Conservation (phyloP, 2,797 vertebrate genomes). For the Sebastes itinus region DNA sequence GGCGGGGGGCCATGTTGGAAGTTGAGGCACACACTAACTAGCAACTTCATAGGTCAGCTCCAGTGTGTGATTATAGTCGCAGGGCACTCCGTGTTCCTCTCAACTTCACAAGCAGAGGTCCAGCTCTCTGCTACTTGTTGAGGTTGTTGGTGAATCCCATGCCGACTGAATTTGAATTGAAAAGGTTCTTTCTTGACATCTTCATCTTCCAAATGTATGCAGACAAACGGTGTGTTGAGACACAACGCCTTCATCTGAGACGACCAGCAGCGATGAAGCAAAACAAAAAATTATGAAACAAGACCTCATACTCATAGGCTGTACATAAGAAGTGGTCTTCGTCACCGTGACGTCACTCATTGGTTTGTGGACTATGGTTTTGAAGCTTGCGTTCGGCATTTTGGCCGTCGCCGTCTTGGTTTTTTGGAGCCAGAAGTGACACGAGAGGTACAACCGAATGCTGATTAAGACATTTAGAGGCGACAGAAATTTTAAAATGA, state of each 20-base stretch:
- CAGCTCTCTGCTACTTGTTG: not conserved
- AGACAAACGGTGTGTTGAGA: not conserved
- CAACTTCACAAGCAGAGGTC: not conserved
- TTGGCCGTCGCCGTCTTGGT: rapidly evolving
- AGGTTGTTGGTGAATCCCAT: slow-evolving; percentile 16
- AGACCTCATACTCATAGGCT: not conserved
- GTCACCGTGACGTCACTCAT: not conserved
- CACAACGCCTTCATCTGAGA: not conserved
- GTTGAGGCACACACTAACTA: slow-evolving; percentile 4
- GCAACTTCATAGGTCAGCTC: slow-evolving; percentile 16
- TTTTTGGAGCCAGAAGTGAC: not conserved
- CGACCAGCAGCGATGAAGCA: not conserved
- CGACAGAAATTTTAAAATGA: too few relatives aligned
- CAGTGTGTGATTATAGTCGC: slow-evolving; percentile 17
- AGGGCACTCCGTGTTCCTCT: slow-evolving; percentile 3
- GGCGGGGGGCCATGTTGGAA: slow-evolving; percentile 17
- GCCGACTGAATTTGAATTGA: slow-evolving; percentile 46
- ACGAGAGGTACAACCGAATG: not conserved
- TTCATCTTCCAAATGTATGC: slow-evolving; percentile 18
- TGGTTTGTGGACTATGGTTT: not conserved
- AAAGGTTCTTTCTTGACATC: slow-evolving; percentile 45
- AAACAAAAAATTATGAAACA: not conserved
- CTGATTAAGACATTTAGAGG: not conserved
- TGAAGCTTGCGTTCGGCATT: not conserved
- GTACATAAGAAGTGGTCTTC: not conserved